Evolutionary conservation across 92 coral and sea anemone species (phyloP), one percentile per base, ranked within the genome.

Genomic region (Virgularia gustaviana): DNA sequence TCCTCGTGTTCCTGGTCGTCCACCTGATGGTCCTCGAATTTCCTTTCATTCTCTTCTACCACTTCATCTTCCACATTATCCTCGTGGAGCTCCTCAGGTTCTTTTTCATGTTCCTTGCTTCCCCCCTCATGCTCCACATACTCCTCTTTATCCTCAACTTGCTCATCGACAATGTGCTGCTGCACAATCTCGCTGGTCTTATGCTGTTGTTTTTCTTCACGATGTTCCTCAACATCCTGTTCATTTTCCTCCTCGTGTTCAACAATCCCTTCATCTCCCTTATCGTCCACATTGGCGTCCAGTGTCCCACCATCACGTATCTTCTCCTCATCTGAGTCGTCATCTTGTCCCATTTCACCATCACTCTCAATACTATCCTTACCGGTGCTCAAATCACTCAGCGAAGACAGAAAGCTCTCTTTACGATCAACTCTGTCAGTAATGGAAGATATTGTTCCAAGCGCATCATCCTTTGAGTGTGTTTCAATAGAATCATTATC

Each of bases 401-500:
- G 33, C 4, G 75, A 68, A 8, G 75, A 68, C 1, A 68, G 28
- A 24, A 49, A 68, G 51, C 75, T 68, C 15, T 31, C 75, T 0
- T 45, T 49, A 27, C 75, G 75, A 38, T 37, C 38, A 11, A 8
- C 61, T 31, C 33, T 68, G 18, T 68, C 75, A 5, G 16, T 16
- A 5, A 68, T 15, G 4, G 73, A 66, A 2, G 56, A 44, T 37
- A 66, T 23, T 5, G 57, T 66, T 34, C 47, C 38, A 1, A 68
- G 60, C 10, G 42, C 7, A 10, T 36, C 55, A n/a, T 49, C 75
- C 24, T 51, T 68, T 9, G 75, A 68, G 47, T 49, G 47, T 49
- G 61, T 32, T 11, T 49, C 75, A 6, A 68, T 6, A 2, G 75
- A 68, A 36, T 68, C 75, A 47, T 68, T 61, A 51, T 68, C 75